These are phyloP conservation scores for Drosophila parvula DNA, from an alignment of 1,140 invertebrate species.

Conservation along the genomic window DNA sequence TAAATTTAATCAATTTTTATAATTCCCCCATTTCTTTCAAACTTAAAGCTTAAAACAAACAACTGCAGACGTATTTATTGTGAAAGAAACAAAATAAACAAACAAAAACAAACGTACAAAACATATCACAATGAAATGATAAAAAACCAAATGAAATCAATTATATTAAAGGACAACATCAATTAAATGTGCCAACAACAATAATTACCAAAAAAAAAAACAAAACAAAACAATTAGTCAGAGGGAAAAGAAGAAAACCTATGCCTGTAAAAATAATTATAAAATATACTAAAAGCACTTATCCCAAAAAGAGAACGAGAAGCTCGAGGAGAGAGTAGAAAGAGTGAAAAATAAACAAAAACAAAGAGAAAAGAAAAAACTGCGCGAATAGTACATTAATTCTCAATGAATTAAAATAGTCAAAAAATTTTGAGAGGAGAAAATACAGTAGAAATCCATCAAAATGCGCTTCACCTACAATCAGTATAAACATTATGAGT, in stretches of 20 bases:
- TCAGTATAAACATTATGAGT: slow-evolving; percentile 83
- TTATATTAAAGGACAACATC: slow-evolving; percentile 29
- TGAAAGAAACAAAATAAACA: slow-evolving; percentile 34
- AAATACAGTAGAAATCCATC: slow-evolving; percentile 10
- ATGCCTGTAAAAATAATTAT: slow-evolving; percentile 37
- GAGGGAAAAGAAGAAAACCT: slow-evolving; percentile 40
- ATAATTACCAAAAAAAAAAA: slow-evolving; percentile 38
- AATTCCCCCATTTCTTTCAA: neutral
- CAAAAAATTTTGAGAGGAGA: neutral
- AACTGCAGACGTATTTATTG: slow-evolving; percentile 58
- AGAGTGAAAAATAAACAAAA: slow-evolving; percentile 26
- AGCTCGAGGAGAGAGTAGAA: slow-evolving; percentile 26
- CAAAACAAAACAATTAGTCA: slow-evolving; percentile 28
- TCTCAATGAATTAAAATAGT: slow-evolving; percentile 25
- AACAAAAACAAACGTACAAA: slow-evolving; percentile 55
- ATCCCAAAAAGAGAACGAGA: slow-evolving; percentile 34
- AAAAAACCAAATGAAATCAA: slow-evolving; percentile 42
- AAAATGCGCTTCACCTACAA: slow-evolving; percentile 83
- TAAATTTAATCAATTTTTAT: neutral
- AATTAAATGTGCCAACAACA: slow-evolving; percentile 46
- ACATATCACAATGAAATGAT: slow-evolving; percentile 39
- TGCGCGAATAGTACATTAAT: slow-evolving; percentile 6
- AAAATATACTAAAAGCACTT: slow-evolving; percentile 40
- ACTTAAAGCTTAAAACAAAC: slow-evolving; percentile 12
- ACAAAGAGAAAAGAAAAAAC: neutral